A percentile compares a stretch with the other conserved stretches of the same genome.
These are phyloP conservation scores for Mythimna lalbum DNA, from an alignment of 2,888 invertebrate genomes.

Conservation along the genomic window DNA sequence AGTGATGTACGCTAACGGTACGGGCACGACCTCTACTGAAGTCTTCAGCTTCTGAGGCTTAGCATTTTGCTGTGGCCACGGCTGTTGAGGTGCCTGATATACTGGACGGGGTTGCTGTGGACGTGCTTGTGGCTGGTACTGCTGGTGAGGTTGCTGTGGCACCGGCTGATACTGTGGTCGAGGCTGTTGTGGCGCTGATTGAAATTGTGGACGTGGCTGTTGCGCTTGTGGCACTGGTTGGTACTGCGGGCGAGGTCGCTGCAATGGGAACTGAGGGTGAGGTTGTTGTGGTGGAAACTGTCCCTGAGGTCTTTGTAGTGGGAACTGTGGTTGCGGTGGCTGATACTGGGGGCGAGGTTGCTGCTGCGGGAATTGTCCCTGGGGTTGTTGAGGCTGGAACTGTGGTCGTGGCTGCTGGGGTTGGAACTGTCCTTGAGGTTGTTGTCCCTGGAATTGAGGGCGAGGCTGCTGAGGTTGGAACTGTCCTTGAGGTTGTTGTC, in stretches of 20 bases:
- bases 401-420: constrained; percentile 44
- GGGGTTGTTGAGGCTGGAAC: constrained; percentile 33
- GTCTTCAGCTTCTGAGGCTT: constrained; percentile 82
- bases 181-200: constrained; percentile 53
- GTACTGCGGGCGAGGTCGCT: constrained; percentile 46
- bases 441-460: constrained; percentile 32
- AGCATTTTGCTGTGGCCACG: constrained; percentile 53
- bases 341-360: constrained; percentile 39
- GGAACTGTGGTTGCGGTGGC: constrained; percentile 41
- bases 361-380: constrained; percentile 46
- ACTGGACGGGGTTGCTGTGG: constrained; percentile 48
- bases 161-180: constrained; percentile 51
- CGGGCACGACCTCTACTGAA: constrained; percentile 83
- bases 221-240: constrained; percentile 44
- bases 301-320: constrained; percentile 46
- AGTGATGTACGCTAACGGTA: constrained; percentile 84
- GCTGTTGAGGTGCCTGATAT: constrained; percentile 45
- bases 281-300: constrained; percentile 47
- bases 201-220: constrained; percentile 35
- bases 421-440: constrained; percentile 41
- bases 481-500: constrained; percentile 32
- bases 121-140: constrained; percentile 30
- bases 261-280: constrained; percentile 50
- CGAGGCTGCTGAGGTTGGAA: constrained; percentile 28
- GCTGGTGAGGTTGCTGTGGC: constrained; percentile 40